Percentiles rank a stretch among this genome's conserved stretches.
These are phyloP conservation scores for Hyaena hyaena DNA, from an alignment of 2,113 vertebrate genomes.

Conservation along the genomic window DNA sequence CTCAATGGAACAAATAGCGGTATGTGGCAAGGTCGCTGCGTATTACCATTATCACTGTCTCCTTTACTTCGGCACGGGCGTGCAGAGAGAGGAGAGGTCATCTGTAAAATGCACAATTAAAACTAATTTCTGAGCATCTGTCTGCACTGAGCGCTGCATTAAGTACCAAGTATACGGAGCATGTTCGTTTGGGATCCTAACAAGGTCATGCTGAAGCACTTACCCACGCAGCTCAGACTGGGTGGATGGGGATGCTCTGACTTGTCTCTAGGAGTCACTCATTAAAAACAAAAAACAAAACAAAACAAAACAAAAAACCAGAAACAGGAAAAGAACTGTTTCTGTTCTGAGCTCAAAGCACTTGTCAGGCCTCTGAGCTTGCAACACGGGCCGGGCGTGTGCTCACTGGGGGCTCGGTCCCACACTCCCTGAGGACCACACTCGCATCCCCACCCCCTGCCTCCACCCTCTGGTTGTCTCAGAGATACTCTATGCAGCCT, in stretches of 20 bases:
- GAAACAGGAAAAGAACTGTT: background rate
- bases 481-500: background rate
- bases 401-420: rapidly evolving
- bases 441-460: rapidly evolving
- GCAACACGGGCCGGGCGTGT: rapidly evolving
- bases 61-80: background rate
- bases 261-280: background rate
- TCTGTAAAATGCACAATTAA: slow-evolving; percentile 62
- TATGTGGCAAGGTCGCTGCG: background rate
- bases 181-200: slow-evolving; percentile 33
- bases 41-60: background rate
- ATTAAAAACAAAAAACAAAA: background rate
- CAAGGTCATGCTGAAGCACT: background rate
- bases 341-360: slow-evolving; percentile 15
- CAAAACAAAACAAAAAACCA: background rate
- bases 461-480: background rate
- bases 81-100: slow-evolving; percentile 40
- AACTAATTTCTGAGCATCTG: slow-evolving; percentile 70
- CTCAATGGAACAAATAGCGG: background rate
- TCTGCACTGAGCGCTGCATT: slow-evolving; percentile 39
- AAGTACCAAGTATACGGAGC: background rate
- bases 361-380: background rate
- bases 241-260: slow-evolving; percentile 31
- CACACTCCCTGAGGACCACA: no score
- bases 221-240: background rate